Percentiles rank a stretch among this genome's conserved stretches.
Conservation (phyloP, 1,140 invertebrate genomes). For the Bombus balteatus region DNA sequence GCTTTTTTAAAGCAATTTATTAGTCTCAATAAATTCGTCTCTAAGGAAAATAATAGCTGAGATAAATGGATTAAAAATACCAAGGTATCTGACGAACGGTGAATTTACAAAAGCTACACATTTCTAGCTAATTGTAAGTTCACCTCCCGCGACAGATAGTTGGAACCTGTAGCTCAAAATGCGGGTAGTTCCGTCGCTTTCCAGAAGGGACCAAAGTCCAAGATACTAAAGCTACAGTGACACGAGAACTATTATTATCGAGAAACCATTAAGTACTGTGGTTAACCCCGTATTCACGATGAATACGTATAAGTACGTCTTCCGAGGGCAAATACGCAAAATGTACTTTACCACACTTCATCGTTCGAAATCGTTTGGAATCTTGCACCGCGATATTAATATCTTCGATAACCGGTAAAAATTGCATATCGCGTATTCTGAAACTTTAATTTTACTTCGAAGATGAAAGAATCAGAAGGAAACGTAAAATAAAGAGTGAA, state of each 20-base stretch:
- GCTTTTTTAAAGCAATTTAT: no score
- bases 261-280: slow-evolving; percentile 47
- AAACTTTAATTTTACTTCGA: no score
- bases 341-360: neutral
- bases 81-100: neutral
- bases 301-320: neutral
- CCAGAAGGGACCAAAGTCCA: slow-evolving; percentile 22
- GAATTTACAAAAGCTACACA: neutral
- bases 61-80: no score
- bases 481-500: no score
- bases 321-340: neutral
- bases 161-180: slow-evolving; percentile 30
- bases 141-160: slow-evolving; percentile 11
- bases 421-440: no score
- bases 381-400: no score
- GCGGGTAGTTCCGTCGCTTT: slow-evolving; percentile 21
- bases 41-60: no score
- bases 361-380: no score
- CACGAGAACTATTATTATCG: slow-evolving; percentile 49
- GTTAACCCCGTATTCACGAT: neutral
- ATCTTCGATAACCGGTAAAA: no score
- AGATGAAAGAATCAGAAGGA: no score
- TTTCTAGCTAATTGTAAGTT: neutral
- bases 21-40: no score
- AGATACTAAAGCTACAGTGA: slow-evolving; percentile 30